A percentile compares a stretch with the other conserved stretches of the same genome.
These are phyloP conservation scores for Elegia similella DNA, from an alignment of 2,888 invertebrate genomes.

Conservation along the genomic window DNA sequence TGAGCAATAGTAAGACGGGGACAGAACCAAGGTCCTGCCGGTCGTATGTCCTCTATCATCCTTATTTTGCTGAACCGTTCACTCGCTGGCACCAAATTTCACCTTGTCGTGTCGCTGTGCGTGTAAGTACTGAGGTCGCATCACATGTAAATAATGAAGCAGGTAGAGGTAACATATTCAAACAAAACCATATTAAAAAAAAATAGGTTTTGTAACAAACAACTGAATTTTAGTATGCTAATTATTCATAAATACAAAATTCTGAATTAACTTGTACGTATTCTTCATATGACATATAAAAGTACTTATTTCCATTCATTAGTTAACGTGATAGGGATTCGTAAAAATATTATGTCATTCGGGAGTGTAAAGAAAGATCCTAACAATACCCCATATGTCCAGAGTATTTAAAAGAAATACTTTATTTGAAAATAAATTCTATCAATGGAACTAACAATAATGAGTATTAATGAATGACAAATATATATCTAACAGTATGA, in stretches of 20 bases:
- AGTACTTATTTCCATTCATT: too few relatives aligned
- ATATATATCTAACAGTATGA: not conserved
- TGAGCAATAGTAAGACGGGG: slow-evolving; percentile 49
- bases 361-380: too few relatives aligned
- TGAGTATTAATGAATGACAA: not conserved
- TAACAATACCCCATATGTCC: too few relatives aligned
- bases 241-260: too few relatives aligned
- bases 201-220: not conserved
- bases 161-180: not conserved
- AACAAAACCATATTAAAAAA: not conserved
- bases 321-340: too few relatives aligned
- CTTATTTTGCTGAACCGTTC: slow-evolving; percentile 61
- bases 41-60: slow-evolving; percentile 59
- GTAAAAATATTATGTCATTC: too few relatives aligned
- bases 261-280: too few relatives aligned
- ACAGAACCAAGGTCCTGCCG: slow-evolving; percentile 52
- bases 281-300: too few relatives aligned
- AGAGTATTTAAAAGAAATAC: too few relatives aligned
- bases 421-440: not conserved
- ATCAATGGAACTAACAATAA: not conserved
- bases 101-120: slow-evolving; percentile 64
- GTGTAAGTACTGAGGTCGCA: slow-evolving; percentile 26
- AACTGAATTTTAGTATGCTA: too few relatives aligned
- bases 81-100: slow-evolving; percentile 67
- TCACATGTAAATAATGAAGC: slow-evolving; percentile 5